Evolutionary conservation across 2,797 vertebrate genomes (phyloP), one percentile per base, ranked within the genome.

Genomic region (Eulemur albifrons): DNA sequence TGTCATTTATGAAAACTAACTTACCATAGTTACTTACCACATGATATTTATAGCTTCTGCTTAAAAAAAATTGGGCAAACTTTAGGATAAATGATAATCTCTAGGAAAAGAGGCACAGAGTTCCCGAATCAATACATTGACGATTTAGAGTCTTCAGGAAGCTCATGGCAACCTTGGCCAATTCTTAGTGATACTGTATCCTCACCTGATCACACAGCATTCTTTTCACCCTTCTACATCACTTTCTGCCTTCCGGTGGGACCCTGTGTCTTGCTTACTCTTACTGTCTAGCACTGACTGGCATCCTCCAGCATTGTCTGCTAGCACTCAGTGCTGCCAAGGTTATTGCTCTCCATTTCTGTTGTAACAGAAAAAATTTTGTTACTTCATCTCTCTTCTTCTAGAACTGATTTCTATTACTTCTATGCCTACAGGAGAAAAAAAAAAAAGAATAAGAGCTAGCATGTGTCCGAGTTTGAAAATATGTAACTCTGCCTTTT

Each of bases 401-500:
- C 72, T 82, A n/a, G 38, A 90, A 27, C 48, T 65, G 40, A n/a
- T 85, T 21, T 35, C 67, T 48, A 14, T 63, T 23, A 72, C 38
- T 38, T n/a, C 12, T 18, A 14, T 11, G 6, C 27, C 27, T 45
- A 77, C 17, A 92, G 76, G 54, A 45, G 40, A 10, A 59, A 85
- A 73, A 94, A 84, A 80, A 76, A 88, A 73, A 94, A 81, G 45
- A 79, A 63, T n/a, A 65, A 85, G 84, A 69, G 54, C 48, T 79
- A 73, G 69, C 20, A 57, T 32, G 27, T 48, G 35, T 84, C 32
- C 4, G 21, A 54, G 52, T 79, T 86, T 21, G 72, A 94, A 96
- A 81, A 79, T 38, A 67, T n/a, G 2, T 61, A 50, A 81, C 50
- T 82, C 59, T 73, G 52, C 11, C 35, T 45, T 63, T 63, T 67